Evolutionary conservation across 2,113 vertebrate species (phyloP).

Genomic region (Neolamprologus kungweensis): DNA sequence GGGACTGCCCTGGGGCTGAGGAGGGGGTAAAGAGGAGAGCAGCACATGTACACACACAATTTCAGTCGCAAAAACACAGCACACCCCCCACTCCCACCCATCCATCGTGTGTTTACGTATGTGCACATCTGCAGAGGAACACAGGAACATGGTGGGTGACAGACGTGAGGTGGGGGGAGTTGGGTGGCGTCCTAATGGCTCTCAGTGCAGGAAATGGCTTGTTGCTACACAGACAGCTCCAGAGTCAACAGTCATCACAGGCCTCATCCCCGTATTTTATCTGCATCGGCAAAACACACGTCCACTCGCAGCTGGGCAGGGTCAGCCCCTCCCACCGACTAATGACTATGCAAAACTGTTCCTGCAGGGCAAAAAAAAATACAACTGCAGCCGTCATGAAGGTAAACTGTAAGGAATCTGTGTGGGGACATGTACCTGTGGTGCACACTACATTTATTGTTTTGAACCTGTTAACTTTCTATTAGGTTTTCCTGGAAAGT

Average conservation of each 20-base stretch:
- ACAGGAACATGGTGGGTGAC: constrained; percentile 27
- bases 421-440: neutral
- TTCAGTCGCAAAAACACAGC: constrained; percentile 6
- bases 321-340: neutral
- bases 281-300: constrained; percentile 9
- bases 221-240: constrained; percentile 47
- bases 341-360: constrained; percentile 41
- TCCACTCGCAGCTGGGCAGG: neutral
- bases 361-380: neutral
- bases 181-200: constrained; percentile 38
- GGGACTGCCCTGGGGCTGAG: constrained; percentile 47
- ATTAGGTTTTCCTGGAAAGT: neutral
- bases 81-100: neutral
- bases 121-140: constrained; percentile 67
- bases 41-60: constrained; percentile 44
- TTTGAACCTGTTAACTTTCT: neutral
- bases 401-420: neutral
- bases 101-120: neutral
- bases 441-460: neutral
- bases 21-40: constrained; percentile 22
- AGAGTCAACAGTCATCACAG: constrained; percentile 40
- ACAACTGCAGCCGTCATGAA: neutral
- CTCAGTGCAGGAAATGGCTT: constrained; percentile 50
- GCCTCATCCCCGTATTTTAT: constrained; percentile 14
- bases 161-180: neutral